Base-by-base conservation (phyloP, 2,113 vertebrate species). In the Larimichthys crocea region DNA sequence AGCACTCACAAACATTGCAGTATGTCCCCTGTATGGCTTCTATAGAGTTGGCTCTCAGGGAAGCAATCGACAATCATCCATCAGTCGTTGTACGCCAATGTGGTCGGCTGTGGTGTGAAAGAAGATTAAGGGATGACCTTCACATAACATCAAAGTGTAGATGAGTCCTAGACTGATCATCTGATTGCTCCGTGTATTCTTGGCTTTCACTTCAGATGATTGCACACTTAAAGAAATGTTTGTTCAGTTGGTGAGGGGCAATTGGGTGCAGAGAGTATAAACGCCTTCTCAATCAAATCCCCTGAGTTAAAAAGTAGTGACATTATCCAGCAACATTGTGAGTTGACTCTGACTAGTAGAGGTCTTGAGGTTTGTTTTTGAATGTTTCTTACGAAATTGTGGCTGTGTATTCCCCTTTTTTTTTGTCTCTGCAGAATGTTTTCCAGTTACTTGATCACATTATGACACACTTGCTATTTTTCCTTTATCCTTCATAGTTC, bases 51-150 rank as follows among this genome's bases (percentile, higher is more conserved):
- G 20, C 78, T 71, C 91, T 63, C 73, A 10, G 22, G 80, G 74
- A 83, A 84, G 80, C 76, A 72, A 81, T 86, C 17, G 61, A 49
- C 61, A 90, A 82, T 83, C 82, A 80, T 75, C 84, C 78, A 68
- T 78, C 85, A 83, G 79, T 42, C 60, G n/a, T 63, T 80, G 57
- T 46, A 50, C 24, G 14, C 76, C 84, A 59, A 62, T 77, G 79
- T 42, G 40, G 65, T 71, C 2, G 20, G 59, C 64, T 14, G 81
- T 10, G 60, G 50, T 22, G 70, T 44, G 74, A 53, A 49, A 55
- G 35, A 70, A 87, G 87, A 90, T 86, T 88, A 78, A 74, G 71
- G 61, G 46, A 64, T 85, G 90, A 93, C 91, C 92, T 89, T 93
- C 82, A 86, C 73, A 49, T 70, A 40, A 16, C 83, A 78, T 75